Conservation (phyloP, 2,888 invertebrate genomes). For the Pseudoips prasinana region DNA sequence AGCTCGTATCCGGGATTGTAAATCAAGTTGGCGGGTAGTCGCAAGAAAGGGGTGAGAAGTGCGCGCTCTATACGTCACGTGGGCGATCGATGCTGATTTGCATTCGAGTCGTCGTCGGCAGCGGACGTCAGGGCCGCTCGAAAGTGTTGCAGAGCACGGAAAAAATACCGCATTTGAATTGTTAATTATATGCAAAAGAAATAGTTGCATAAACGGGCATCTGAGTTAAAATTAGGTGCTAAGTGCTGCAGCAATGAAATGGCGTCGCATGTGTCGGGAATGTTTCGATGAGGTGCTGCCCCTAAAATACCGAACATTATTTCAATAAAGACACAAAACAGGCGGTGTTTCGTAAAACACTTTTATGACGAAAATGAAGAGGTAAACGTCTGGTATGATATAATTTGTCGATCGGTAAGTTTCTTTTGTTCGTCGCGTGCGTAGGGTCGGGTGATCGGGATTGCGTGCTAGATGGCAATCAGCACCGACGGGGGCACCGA, state of each 20-base stretch:
- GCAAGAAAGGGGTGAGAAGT: conserved; percentile 78
- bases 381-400: conserved; percentile 47
- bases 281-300: conserved; percentile 9
- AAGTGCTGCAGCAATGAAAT: conserved; percentile 56
- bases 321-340: conserved; percentile 19
- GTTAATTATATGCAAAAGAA: conserved; percentile 70
- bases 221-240: conserved; percentile 66
- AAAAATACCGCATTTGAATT: conserved; percentile 76
- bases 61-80: conserved; percentile 73
- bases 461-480: conserved; percentile 76
- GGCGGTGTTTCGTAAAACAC: conserved; percentile 20
- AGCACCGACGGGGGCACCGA: conserved; percentile 61
- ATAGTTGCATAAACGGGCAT: conserved; percentile 71
- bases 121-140: conserved; percentile 75
- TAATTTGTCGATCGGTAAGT: conserved; percentile 56
- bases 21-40: conserved; percentile 77
- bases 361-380: conserved; percentile 38
- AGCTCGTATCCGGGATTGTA: conserved; percentile 74
- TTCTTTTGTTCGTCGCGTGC: conserved; percentile 73
- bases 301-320: conserved; percentile 8
- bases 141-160: conserved; percentile 68
- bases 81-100: conserved; percentile 78
- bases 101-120: conserved; percentile 66
- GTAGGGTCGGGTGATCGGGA: conserved; percentile 67
- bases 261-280: conserved; percentile 20